Evolutionary conservation across 2,797 vertebrate genomes (phyloP).

Genomic region (Platyrinchus mystaceus): DNA sequence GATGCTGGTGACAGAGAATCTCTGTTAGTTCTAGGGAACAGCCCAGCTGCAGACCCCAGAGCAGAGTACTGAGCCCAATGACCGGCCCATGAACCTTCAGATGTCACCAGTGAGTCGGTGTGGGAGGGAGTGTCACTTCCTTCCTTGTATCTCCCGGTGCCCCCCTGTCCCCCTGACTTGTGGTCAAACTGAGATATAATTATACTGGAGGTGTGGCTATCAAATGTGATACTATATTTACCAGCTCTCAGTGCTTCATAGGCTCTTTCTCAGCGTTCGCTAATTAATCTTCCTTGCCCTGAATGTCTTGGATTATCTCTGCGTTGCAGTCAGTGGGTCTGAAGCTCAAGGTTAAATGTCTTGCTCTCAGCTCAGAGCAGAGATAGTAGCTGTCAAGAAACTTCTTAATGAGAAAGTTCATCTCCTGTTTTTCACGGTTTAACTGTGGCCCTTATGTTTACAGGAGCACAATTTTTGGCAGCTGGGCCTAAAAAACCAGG

Average conservation of each 20-base stretch:
- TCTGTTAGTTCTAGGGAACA: not conserved
- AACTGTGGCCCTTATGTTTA: not conserved
- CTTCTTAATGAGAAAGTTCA: not conserved
- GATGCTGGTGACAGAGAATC: not conserved
- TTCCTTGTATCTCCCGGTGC: not conserved
- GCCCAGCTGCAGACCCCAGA: not conserved
- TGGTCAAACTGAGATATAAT: constrained; percentile 6
- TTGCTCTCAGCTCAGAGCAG: not conserved
- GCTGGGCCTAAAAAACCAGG: accelerated
- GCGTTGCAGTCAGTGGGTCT: not conserved
- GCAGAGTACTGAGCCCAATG: not conserved
- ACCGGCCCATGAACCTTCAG: not conserved
- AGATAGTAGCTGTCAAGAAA: not conserved
- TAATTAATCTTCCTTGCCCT: constrained; percentile 1
- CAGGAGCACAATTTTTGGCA: not conserved
- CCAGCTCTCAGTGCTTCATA: not conserved
- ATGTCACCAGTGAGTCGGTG: accelerated
- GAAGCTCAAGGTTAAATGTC: not conserved
- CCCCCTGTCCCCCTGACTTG: not conserved
- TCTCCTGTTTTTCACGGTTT: constrained; percentile 8
- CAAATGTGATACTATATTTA: not conserved
- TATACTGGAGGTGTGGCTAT: not conserved
- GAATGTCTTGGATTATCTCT: constrained; percentile 2
- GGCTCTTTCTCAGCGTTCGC: not conserved
- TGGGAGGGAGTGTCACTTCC: not conserved